A percentile compares a stretch with the other conserved stretches of the same genome.
These are phyloP conservation scores for Apotomis turbidana DNA, from an alignment of 2,888 invertebrate species.

Conservation along the genomic window DNA sequence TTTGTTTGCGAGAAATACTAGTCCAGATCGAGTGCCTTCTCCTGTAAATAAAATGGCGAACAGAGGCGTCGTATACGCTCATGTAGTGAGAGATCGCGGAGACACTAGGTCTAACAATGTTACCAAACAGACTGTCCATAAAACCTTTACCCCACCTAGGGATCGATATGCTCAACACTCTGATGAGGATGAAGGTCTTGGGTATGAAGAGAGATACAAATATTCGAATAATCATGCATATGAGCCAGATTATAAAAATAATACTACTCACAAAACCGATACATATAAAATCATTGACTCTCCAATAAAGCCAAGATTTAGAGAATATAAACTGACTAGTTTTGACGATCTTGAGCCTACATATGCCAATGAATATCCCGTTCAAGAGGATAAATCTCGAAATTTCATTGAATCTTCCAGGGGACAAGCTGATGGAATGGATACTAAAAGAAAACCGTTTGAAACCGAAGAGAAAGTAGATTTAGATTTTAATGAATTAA, in stretches of 20 bases:
- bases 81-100: constrained; percentile 84
- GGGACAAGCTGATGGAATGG: constrained; percentile 87
- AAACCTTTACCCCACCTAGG: constrained; percentile 74
- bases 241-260: constrained; percentile 79
- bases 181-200: constrained; percentile 92
- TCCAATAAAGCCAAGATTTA: constrained; percentile 86
- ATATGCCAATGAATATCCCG: constrained; percentile 72
- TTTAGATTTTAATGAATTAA: constrained; percentile 85
- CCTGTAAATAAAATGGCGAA: constrained; percentile 80
- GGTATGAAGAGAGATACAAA: constrained; percentile 86
- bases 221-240: constrained; percentile 63
- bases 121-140: constrained; percentile 80
- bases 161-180: constrained; percentile 84
- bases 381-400: constrained; percentile 60
- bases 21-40: constrained; percentile 76
- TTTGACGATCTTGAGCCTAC: constrained; percentile 81
- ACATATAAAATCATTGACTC: constrained; percentile 80
- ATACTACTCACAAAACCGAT: constrained; percentile 73
- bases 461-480: constrained; percentile 71
- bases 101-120: constrained; percentile 58
- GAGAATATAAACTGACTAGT: constrained; percentile 82
- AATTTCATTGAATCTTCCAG: constrained; percentile 76
- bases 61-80: constrained; percentile 89
- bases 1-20: constrained; percentile 71
- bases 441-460: constrained; percentile 82